Base-by-base conservation (phyloP, 2,888 invertebrate genomes). In the Melieria omissa region DNA sequence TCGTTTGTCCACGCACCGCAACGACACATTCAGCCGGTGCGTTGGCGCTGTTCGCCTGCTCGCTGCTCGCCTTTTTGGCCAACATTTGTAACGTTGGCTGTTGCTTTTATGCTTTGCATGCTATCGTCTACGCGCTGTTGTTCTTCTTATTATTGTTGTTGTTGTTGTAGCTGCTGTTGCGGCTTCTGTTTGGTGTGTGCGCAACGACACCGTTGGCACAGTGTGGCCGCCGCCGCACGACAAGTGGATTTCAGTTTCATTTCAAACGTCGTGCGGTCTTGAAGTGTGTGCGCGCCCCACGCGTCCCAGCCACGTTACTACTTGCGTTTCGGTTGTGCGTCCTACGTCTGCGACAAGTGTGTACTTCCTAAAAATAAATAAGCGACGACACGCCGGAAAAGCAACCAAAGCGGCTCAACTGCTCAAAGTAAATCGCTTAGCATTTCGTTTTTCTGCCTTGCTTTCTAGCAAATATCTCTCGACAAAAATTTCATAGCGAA, bases 221-320 rank as follows among this genome's bases (percentile, higher is more conserved):
- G 29, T 55, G 49, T 61, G 55, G 52, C 58, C 47, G 55, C 60
- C 54, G 42, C 58, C 46, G 46, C 72, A 71, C 81, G 79, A 79
- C 81, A 79, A 80, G 79, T 79, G 79, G 80, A 80, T 80, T 84
- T 85, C 81, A 84, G 84, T 84, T 85, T 83, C 82, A 84, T 79
- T 85, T 83, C 79, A 82, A 82, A 84, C 84, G 83, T 82, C 83
- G 84, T 83, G 81, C 81, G 82, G 82, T 80, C 80, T 74, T 74
- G 73, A 71, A 54, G 71, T 73, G 67, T 73, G 60, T 71, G 61
- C 65, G 10, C 63, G 63, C 72, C 74, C 41, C 71, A 73, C 73
- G 70, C 66, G 65, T 72, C 45, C 64, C 69, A 69, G 47, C 58
- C 58, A 60, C 66, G 58, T 41, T 29, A 29, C 29, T 29, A 29